phyloP scores from a whole-genome alignment of 1,140 invertebrate genomes.

The Neodiprion virginianus region DNA sequence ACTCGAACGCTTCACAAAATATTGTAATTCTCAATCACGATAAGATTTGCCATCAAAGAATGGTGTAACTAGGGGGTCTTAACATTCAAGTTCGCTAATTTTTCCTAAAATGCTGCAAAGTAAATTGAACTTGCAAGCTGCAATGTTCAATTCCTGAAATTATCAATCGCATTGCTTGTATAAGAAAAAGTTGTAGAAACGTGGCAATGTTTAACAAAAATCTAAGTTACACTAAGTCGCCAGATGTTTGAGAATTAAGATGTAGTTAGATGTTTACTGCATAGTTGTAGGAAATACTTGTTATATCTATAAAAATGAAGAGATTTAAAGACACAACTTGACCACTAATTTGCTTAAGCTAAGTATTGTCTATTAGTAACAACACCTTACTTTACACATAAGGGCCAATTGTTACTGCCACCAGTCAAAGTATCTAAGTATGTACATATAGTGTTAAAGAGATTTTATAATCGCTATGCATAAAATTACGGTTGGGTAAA shows the following conservation, averaged over 20 bases:
- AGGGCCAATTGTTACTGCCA: not conserved
- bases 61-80: too few relatives aligned
- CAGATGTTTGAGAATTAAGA: not conserved
- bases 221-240: not conserved
- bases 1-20: too few relatives aligned
- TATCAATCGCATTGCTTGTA: not conserved
- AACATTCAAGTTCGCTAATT: too few relatives aligned
- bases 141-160: too few relatives aligned
- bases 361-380: not conserved
- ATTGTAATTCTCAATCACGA: too few relatives aligned
- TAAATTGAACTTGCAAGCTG: too few relatives aligned
- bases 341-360: not conserved
- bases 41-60: too few relatives aligned
- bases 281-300: not conserved
- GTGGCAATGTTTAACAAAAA: too few relatives aligned
- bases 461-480: too few relatives aligned
- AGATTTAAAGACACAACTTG: not conserved
- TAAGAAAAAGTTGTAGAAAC: not conserved
- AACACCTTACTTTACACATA: not conserved
- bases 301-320: not conserved
- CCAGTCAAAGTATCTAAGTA: not conserved
- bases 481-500: too few relatives aligned
- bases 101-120: too few relatives aligned
- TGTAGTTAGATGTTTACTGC: not conserved
- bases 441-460: not conserved